Percentiles rank a stretch among this genome's conserved stretches.
These are phyloP conservation scores for Plagodis dolabraria DNA, from an alignment of 2,888 invertebrate genomes.

Conservation along the genomic window DNA sequence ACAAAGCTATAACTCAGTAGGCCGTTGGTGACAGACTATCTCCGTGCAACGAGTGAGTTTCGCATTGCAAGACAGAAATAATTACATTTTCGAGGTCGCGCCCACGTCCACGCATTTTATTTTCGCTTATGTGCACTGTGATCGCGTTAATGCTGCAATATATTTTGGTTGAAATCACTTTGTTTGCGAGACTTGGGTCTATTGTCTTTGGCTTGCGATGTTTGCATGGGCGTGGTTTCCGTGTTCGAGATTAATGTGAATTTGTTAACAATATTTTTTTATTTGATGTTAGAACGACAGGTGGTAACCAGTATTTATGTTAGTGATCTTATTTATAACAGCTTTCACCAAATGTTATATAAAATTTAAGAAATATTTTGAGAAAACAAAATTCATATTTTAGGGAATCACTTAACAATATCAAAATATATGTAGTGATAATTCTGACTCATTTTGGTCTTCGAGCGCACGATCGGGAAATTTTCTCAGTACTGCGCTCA, in stretches of 20 bases:
- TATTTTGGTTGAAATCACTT: conserved; percentile 41
- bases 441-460: no score
- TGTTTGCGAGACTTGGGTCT: conserved; percentile 30
- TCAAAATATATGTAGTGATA: no score
- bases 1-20: conserved; percentile 12
- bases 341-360: neutral
- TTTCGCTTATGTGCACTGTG: conserved; percentile 36
- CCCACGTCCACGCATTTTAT: conserved; percentile 56
- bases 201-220: conserved; percentile 19
- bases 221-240: conserved; percentile 11
- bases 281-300: conserved; percentile 13
- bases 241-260: conserved; percentile 1
- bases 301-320: conserved; percentile 1
- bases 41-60: conserved; percentile 42
- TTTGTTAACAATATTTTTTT: neutral
- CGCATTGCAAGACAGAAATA: conserved; percentile 65
- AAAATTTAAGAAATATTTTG: neutral
- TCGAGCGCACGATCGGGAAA: no score
- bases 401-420: no score
- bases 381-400: no score
- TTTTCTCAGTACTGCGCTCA: no score
- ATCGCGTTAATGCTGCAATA: conserved; percentile 40
- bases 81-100: conserved; percentile 72
- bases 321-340: no score
- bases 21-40: conserved; percentile 47